Conservation (phyloP, 2,888 invertebrate genomes). For the Habroteleia sp. region DNA sequence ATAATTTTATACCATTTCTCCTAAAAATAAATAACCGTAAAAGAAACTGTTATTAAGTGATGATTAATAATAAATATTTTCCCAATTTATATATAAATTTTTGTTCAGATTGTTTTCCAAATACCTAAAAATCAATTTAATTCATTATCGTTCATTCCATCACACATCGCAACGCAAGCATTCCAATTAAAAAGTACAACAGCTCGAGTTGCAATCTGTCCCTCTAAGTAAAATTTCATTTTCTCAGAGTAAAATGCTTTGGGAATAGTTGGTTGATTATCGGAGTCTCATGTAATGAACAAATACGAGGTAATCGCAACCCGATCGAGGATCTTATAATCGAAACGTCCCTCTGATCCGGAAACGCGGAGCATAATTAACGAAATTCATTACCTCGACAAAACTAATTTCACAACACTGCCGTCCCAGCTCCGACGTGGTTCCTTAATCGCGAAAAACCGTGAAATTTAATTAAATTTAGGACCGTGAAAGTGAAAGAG, state of each 20-base stretch:
- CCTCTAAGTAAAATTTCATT: slow-evolving; percentile 56
- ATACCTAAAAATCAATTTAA: slow-evolving; percentile 31
- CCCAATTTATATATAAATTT: too few species aligned
- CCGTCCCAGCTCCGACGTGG: slow-evolving; percentile 70
- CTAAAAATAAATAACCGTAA: too few species aligned
- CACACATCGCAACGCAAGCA: slow-evolving; percentile 37
- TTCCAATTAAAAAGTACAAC: slow-evolving; percentile 61
- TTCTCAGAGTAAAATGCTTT: slow-evolving; percentile 40
- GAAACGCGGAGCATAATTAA: slow-evolving; percentile 77
- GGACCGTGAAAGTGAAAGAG: slow-evolving; percentile 78
- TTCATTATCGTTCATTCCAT: slow-evolving; percentile 29
- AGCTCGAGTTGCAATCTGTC: slow-evolving; percentile 36
- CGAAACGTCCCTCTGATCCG: slow-evolving; percentile 64
- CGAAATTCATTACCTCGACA: slow-evolving; percentile 79
- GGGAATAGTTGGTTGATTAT: slow-evolving; percentile 58
- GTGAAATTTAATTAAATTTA: slow-evolving; percentile 81
- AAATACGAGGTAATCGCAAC: slow-evolving; percentile 60
- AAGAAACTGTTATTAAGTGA: too few species aligned
- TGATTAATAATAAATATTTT: too few species aligned
- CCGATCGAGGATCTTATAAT: slow-evolving; percentile 60
- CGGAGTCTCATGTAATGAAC: slow-evolving; percentile 56
- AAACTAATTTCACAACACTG: slow-evolving; percentile 79
- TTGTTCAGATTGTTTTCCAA: slow-evolving; percentile 13
- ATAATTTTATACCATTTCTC: too few species aligned
- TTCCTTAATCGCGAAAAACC: slow-evolving; percentile 81